Evolutionary conservation across 2,113 vertebrate species (phyloP), one percentile per base, ranked within the genome.

Genomic region (Cryptoleucopteryx plumbea): DNA sequence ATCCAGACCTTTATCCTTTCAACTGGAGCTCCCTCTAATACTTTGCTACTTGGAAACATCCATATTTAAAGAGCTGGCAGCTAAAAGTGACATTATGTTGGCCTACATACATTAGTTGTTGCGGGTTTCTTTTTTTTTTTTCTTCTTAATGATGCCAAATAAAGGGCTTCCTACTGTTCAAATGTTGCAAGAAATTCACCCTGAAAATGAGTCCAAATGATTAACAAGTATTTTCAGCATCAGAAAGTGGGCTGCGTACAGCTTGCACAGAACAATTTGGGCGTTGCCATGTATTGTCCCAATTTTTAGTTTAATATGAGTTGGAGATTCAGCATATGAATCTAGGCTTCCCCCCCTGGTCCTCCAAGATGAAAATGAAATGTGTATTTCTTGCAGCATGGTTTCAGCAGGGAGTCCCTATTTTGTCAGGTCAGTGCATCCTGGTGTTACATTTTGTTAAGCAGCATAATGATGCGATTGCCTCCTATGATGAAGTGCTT

Each of bases 381-480:
- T 1, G 25, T 48, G 42, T 16, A 7, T 59, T 75, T 68, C 29
- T 73, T 62, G 55, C 29, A 25, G 77, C 32, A 15, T 2, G 40
- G 75, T 86, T 94, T 55, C 90, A 78, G 50, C 91, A 48, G 67
- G 21, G 70, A 93, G 79, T 53, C 6, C 2, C 88, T n/a, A 4
- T 80, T 95, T 91, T 86, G 84, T 93, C 85, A 83, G 94, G 67
- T 92, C 85, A 45, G 34, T 93, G 84, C 45, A n/a, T 97, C 26
- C 56, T 27, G 59, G 72, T 61, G 73, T 73, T 89, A 31, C 82
- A 12, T 81, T 90, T 92, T 96, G 72, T 90, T 96, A 82, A 94
- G 73, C 81, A 75, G 78, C 71, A 81, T 74, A 88, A 92, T 17
- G 94, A 84, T 70, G 66, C 10, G 19, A 43, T 59, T 18, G 80